Evolutionary conservation across 2,888 invertebrate genomes (phyloP).

Genomic region (Mythimna impura): DNA sequence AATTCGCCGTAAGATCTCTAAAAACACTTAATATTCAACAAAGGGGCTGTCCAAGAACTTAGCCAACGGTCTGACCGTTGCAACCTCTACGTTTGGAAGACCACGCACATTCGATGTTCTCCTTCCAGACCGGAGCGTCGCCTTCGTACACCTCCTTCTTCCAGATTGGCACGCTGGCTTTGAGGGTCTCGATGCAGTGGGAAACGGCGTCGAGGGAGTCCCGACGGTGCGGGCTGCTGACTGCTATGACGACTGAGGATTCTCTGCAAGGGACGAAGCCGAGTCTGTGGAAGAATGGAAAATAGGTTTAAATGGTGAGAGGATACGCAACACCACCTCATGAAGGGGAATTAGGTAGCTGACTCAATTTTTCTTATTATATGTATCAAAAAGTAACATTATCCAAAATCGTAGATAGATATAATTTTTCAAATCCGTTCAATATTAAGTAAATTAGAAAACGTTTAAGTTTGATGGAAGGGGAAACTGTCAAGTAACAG

Average conservation of each 20-base stretch:
- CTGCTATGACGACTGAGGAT: conserved; percentile 96
- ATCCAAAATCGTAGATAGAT: too few relatives aligned
- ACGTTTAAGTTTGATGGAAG: too few relatives aligned
- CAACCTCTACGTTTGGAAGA: conserved; percentile 84
- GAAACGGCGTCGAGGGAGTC: conserved; percentile 96
- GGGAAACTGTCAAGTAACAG: too few relatives aligned
- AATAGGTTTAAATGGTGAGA: background rate
- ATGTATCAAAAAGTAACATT: too few relatives aligned
- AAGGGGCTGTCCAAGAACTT: conserved; percentile 13
- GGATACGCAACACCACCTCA: background rate
- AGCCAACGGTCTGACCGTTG: conserved; percentile 68
- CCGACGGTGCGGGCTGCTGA: conserved; percentile 96
- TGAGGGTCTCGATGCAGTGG: conserved; percentile 95
- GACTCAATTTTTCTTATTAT: too few relatives aligned
- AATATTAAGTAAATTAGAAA: too few relatives aligned
- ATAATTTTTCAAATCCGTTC: too few relatives aligned
- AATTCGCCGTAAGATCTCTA: too few relatives aligned
- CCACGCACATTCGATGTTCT: conserved; percentile 96
- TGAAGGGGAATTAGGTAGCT: too few relatives aligned
- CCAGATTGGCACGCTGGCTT: conserved; percentile 98
- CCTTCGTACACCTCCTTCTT: conserved; percentile 97
- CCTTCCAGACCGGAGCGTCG: conserved; percentile 93
- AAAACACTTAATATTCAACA: background rate
- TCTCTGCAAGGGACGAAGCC: conserved; percentile 96
- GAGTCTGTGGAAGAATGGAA: conserved; percentile 85